Evolutionary conservation across 2,113 vertebrate genomes (phyloP).

Genomic region (Antidorcas marsupialis): DNA sequence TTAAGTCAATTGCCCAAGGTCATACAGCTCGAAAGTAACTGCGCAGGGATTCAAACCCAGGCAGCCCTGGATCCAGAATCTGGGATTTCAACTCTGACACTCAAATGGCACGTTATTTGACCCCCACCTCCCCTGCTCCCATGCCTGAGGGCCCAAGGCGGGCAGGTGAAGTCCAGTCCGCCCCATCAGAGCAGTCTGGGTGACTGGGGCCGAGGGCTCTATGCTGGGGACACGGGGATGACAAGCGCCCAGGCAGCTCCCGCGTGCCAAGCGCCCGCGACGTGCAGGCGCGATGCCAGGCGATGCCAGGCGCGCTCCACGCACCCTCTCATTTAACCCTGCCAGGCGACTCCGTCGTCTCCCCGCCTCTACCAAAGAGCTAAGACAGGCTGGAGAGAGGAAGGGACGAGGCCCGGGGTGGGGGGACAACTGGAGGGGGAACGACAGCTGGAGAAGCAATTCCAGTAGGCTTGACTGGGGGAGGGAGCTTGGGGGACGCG

Average conservation of each 20-base stretch:
- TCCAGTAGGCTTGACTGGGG: not conserved
- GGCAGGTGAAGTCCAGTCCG: not conserved
- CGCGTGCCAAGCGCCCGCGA: slow-evolving; percentile 38
- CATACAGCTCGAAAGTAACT: slow-evolving; percentile 37
- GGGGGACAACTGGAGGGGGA: slow-evolving; percentile 12
- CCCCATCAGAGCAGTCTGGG: not conserved
- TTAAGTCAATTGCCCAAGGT: slow-evolving; percentile 52
- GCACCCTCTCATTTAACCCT: slow-evolving; percentile 38
- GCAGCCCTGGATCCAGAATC: not conserved
- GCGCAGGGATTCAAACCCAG: not conserved
- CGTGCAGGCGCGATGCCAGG: slow-evolving; percentile 43
- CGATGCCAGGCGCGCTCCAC: slow-evolving; percentile 21
- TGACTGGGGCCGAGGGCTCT: not conserved
- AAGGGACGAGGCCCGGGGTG: not conserved
- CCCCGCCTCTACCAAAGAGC: not conserved
- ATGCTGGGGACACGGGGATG: slow-evolving; percentile 16
- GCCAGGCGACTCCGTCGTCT: not conserved
- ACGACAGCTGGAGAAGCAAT: slow-evolving; percentile 13
- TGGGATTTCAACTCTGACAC: not conserved
- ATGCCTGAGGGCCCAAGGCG: not conserved
- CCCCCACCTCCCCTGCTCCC: not conserved
- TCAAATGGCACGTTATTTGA: not conserved
- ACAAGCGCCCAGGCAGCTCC: slow-evolving; percentile 16
- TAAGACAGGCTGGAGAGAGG: not conserved
- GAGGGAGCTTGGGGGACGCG: not conserved